A percentile compares a stretch with the other conserved stretches of the same genome.
Evolutionary conservation across 2,888 invertebrate genomes (phyloP).

Genomic region (Myopa tessellatipennis): DNA sequence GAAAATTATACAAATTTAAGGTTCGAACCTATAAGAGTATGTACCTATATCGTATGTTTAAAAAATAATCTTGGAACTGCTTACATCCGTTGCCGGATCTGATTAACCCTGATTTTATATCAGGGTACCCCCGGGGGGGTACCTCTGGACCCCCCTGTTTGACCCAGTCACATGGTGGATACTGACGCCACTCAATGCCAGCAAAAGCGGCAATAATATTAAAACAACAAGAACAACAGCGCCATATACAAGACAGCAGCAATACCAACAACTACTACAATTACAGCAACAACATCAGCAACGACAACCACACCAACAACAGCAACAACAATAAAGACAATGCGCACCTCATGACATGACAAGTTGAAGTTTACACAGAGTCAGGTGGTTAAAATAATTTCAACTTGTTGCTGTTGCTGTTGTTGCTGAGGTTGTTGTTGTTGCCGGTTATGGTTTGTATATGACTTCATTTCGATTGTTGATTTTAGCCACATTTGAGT

Average conservation of each 20-base stretch:
- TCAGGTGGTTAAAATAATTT: slow-evolving; percentile 45
- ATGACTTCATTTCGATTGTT: slow-evolving; percentile 43
- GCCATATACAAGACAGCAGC: neutral
- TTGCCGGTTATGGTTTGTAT: slow-evolving; percentile 21
- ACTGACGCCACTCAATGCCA: neutral
- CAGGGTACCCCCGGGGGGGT: no score
- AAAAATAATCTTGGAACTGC: no score
- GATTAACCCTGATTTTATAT: no score
- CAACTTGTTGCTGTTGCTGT: slow-evolving; percentile 16
- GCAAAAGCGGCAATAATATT: neutral
- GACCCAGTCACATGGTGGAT: neutral
- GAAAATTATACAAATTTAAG: no score
- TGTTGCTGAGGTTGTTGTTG: slow-evolving; percentile 13
- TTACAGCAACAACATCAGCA: neutral
- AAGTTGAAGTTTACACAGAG: slow-evolving; percentile 43
- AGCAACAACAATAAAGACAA: slow-evolving; percentile 17
- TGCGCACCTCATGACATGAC: slow-evolving; percentile 42
- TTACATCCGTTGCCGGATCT: no score
- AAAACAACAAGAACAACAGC: neutral
- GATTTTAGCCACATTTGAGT: slow-evolving; percentile 45
- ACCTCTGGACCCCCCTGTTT: no score
- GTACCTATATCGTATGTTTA: no score
- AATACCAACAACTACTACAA: neutral
- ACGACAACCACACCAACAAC: neutral
- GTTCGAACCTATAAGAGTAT: no score